Evolutionary conservation across 2,888 invertebrate genomes (phyloP).

Genomic region (Orthosia gothica): DNA sequence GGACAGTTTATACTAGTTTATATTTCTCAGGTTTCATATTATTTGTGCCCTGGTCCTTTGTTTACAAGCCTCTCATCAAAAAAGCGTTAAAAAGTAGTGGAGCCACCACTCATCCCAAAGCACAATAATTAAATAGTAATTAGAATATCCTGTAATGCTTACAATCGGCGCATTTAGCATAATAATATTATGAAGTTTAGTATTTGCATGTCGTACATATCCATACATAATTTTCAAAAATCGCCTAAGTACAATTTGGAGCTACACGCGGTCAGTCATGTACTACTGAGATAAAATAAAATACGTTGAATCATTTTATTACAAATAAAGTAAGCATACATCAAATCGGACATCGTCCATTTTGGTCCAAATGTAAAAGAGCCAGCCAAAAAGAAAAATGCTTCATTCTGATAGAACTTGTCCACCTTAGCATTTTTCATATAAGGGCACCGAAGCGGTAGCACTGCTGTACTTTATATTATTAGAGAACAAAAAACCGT

Average conservation of each 20-base stretch:
- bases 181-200: slow-evolving; percentile 32
- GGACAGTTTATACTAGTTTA: slow-evolving; percentile 92
- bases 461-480: too few species aligned
- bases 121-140: slow-evolving; percentile 42
- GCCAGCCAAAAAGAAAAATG: too few species aligned
- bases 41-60: slow-evolving; percentile 93
- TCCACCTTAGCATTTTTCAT: too few species aligned
- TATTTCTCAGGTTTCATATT: slow-evolving; percentile 94
- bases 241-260: slow-evolving; percentile 52
- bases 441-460: too few species aligned
- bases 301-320: too few species aligned
- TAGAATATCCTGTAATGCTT: slow-evolving; percentile 27
- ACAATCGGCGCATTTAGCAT: slow-evolving; percentile 43
- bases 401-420: too few species aligned
- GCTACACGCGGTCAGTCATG: slow-evolving; percentile 5
- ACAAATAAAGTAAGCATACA: too few species aligned
- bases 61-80: slow-evolving; percentile 88
- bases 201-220: slow-evolving; percentile 54
- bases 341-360: too few species aligned
- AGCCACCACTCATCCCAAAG: slow-evolving; percentile 24
- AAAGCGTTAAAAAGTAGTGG: slow-evolving; percentile 48
- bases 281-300: background rate
- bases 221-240: slow-evolving; percentile 38
- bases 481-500: too few species aligned
- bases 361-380: too few species aligned